phyloP scores from a whole-genome alignment of 2,888 invertebrate species.

The Yponomeuta malinellus region DNA sequence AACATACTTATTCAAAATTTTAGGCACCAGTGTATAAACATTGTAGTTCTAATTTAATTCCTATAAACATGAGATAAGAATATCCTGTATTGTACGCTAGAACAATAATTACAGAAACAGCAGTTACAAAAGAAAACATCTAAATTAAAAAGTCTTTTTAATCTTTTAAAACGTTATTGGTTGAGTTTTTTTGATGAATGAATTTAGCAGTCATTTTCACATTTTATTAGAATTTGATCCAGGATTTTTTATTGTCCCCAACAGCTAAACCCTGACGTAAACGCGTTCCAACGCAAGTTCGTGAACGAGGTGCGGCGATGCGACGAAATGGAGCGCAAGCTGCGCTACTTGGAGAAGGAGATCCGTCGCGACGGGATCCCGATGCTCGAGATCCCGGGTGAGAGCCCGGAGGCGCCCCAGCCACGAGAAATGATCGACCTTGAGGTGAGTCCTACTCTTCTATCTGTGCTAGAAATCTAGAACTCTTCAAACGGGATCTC shows the following conservation, averaged over 20 bases:
- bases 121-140: too few species aligned
- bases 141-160: too few species aligned
- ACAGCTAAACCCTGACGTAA: constrained; percentile 96
- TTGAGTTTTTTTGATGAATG: too few species aligned
- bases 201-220: too few species aligned
- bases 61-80: too few species aligned
- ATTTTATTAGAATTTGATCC: too few species aligned
- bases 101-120: too few species aligned
- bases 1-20: too few species aligned
- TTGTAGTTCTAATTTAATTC: too few species aligned
- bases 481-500: constrained; percentile 97
- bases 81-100: too few species aligned
- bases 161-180: too few species aligned
- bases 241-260: not conserved
- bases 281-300: constrained; percentile 98
- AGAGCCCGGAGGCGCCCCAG: constrained; percentile 99
- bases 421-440: constrained; percentile 99
- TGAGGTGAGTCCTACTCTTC: constrained; percentile 78
- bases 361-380: constrained; percentile 97
- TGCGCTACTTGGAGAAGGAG: constrained; percentile 97
- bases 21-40: too few species aligned
- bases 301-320: constrained; percentile 98
- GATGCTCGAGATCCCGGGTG: constrained; percentile 96
- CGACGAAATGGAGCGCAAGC: constrained; percentile 98
- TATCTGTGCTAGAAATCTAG: constrained; percentile 81